Percentiles rank a stretch among this genome's conserved stretches.
phyloP scores from a whole-genome alignment of 1,140 invertebrate genomes.

The Berghia stephanieae region DNA sequence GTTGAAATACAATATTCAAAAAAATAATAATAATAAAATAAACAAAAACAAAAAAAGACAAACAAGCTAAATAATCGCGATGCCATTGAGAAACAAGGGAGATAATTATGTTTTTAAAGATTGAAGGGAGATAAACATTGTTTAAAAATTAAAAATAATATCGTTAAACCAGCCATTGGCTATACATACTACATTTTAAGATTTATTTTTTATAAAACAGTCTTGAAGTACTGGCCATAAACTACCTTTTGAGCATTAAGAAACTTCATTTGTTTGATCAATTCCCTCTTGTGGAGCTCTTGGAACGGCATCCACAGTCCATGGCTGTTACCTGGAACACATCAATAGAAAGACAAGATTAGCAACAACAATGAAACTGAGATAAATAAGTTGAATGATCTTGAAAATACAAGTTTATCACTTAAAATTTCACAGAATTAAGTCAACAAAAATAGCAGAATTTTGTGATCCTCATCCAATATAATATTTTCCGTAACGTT shows the following conservation, averaged over 20 bases:
- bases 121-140: not conserved
- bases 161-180: too few relatives aligned
- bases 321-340: conserved; percentile 72
- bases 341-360: conserved; percentile 5
- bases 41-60: conserved; percentile 14
- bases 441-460: not conserved
- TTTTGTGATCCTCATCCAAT: not conserved
- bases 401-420: not conserved
- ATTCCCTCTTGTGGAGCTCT: conserved; percentile 53
- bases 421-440: not conserved
- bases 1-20: too few relatives aligned
- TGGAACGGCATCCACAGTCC: conserved; percentile 66
- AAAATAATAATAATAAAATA: too few relatives aligned
- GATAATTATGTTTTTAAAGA: not conserved
- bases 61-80: not conserved
- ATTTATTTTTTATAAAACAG: not conserved
- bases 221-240: not conserved
- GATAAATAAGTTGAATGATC: not conserved
- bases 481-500: too few relatives aligned
- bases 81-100: not conserved
- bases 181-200: not conserved
- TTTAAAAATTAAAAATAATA: too few relatives aligned
- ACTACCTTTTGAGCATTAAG: conserved; percentile 44
- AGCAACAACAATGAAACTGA: not conserved
- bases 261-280: conserved; percentile 44